phyloP scores from a whole-genome alignment of 2,888 invertebrate species.

The Cepaea hortensis region DNA sequence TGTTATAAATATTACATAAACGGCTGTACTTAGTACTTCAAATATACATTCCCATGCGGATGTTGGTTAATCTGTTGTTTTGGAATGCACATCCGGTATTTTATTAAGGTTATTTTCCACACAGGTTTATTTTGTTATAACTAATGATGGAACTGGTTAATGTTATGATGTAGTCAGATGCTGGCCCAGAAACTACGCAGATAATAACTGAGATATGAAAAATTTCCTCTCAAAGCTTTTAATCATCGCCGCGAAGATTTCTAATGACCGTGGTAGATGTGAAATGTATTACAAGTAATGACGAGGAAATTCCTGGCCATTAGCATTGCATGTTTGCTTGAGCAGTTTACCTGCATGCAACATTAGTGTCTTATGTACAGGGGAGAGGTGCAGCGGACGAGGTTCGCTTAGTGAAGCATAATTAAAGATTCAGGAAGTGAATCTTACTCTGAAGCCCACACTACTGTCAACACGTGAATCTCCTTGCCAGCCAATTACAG shows the following conservation, averaged over 20 bases:
- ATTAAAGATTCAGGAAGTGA: constrained; percentile 36
- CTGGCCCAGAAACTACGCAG: neutral
- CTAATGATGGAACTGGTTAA: neutral
- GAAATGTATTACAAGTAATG: constrained; percentile 34
- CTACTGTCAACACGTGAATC: neutral
- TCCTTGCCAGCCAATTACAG: constrained; percentile 8
- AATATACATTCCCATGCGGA: too few relatives aligned
- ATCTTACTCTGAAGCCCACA: constrained; percentile 1
- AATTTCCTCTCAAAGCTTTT: neutral
- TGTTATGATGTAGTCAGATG: neutral
- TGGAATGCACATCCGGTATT: neutral
- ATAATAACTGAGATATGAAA: neutral
- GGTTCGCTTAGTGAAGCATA: constrained; percentile 17
- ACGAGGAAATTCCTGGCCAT: constrained; percentile 21
- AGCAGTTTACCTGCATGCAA: constrained; percentile 25
- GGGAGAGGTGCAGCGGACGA: constrained; percentile 12
- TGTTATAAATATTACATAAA: too few relatives aligned
- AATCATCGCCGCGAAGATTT: neutral
- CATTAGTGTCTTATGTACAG: constrained; percentile 5
- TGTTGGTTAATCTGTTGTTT: too few relatives aligned
- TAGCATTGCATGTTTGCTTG: constrained; percentile 26
- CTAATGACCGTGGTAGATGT: constrained; percentile 1
- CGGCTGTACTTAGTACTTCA: too few relatives aligned
- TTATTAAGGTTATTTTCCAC: neutral
- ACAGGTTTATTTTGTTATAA: neutral